Base-by-base conservation (phyloP, 2,113 vertebrate genomes). In the Corapipo altera region DNA sequence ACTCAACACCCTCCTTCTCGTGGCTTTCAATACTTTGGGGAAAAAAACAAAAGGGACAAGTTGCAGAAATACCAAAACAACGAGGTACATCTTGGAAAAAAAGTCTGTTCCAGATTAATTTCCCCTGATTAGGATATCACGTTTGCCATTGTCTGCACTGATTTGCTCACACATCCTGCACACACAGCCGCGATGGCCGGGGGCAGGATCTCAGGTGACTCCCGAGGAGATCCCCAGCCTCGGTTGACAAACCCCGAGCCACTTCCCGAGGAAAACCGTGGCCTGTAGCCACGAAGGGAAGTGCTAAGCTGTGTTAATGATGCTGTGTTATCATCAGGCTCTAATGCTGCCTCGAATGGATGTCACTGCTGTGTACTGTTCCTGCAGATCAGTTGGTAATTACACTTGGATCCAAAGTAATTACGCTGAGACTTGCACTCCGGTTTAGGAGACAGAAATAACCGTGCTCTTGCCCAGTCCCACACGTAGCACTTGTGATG, bases 381-480 rank as follows among this genome's bases (percentile, higher is more conserved):
- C 92, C 96, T 19, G 95, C 96, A 96, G 96, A 97, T 96, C 95
- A 87, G 84, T 16, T 62, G 96, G 97, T 97, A 97, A 97, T 97
- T 97, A 97, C 94, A 96, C 96, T 97, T 95, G 92, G 88, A 96
- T 92, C 91, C 88, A 26, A 72, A 93, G 94, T 95, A 96, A 97
- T 97, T 97, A 96, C 89, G 84, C 79, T 74, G 95, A 97, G 95
- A 85, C 97, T 75, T 62, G 97, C 91, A 51, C 91, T 92, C 81
- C 51, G 95, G 55, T 93, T 95, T 93, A 83, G 66, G 54, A 88
- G 94, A 87, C 86, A 58, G 96, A 91, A 96, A 96, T 95, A 97
- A 91, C 94, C 92, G 9, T 1, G 80, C 83, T 74, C 95, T 93
- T 12, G 78, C 87, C 92, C 30, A 9, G 92, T 90, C 96, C 95